Evolutionary conservation across 2,797 vertebrate species (phyloP).

Genomic region (Anguilla anguilla): DNA sequence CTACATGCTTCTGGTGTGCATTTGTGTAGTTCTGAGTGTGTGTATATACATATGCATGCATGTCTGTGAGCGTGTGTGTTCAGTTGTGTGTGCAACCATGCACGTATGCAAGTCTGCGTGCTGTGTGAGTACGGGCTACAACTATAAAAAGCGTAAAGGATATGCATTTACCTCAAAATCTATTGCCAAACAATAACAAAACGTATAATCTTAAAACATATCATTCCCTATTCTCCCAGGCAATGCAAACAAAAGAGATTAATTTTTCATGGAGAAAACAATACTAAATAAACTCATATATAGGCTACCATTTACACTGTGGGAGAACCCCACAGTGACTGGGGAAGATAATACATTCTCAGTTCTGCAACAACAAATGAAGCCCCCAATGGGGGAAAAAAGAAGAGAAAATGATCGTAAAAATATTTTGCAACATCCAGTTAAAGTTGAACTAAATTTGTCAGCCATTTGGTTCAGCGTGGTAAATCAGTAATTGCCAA

Average conservation of each 20-base stretch:
- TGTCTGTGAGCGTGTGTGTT: slow-evolving; percentile 6
- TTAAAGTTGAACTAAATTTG: slow-evolving; percentile 16
- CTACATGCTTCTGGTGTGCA: neutral
- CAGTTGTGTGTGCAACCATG: neutral
- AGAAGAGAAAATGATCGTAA: neutral
- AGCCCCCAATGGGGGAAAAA: neutral
- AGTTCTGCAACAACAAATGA: slow-evolving; percentile 33
- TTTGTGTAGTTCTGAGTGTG: neutral
- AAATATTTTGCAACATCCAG: slow-evolving; percentile 17
- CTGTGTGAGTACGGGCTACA: neutral
- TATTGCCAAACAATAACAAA: slow-evolving; percentile 13
- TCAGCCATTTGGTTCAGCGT: slow-evolving; percentile 11
- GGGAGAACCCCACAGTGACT: neutral
- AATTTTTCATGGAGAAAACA: neutral
- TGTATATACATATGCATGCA: neutral
- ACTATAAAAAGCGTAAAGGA: neutral
- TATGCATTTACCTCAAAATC: neutral
- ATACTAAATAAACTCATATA: slow-evolving; percentile 20
- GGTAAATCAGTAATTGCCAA: slow-evolving; percentile 16
- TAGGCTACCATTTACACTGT: slow-evolving; percentile 6
- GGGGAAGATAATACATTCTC: slow-evolving; percentile 17
- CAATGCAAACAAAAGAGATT: slow-evolving; percentile 17
- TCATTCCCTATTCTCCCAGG: neutral
- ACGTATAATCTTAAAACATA: neutral
- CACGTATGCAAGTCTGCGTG: neutral